phyloP scores from a whole-genome alignment of 1,140 invertebrate genomes.

The Sesamia nonagrioides region DNA sequence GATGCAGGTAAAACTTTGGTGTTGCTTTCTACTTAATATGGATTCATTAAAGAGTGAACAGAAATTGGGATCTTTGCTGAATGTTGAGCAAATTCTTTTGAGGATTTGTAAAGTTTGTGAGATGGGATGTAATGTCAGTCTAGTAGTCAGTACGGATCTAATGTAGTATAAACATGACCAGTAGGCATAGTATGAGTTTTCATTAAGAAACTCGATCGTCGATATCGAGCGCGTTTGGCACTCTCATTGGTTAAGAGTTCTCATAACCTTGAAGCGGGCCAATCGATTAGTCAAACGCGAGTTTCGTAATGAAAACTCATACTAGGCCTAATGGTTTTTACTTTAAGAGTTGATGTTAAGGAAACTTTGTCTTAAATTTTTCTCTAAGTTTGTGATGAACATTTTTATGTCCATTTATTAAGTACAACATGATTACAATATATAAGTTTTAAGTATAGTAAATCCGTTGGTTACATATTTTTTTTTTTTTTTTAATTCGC shows the following conservation, averaged over 20 bases:
- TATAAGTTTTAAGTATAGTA: no score
- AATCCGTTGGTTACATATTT: no score
- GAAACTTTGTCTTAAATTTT: neutral
- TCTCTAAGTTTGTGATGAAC: neutral
- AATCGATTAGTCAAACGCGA: no score
- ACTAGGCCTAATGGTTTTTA: constrained; percentile 15
- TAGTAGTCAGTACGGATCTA: neutral
- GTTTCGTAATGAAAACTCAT: neutral
- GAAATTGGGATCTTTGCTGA: constrained; percentile 28
- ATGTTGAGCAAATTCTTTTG: constrained; percentile 12
- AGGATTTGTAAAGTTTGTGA: constrained; percentile 10
- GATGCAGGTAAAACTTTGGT: neutral
- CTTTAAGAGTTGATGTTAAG: neutral
- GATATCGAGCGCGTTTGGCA: no score
- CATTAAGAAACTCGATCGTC: no score
- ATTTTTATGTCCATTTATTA: neutral
- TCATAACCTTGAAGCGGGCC: no score
- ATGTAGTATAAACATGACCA: no score
- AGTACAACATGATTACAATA: neutral
- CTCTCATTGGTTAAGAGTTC: no score
- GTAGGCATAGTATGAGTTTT: no score
- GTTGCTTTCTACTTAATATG: constrained; percentile 39
- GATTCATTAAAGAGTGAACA: constrained; percentile 37
- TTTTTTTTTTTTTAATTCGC: no score
- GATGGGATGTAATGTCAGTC: constrained; percentile 18